phyloP scores from a whole-genome alignment of 2,113 vertebrate species.

The Chionis minor region DNA sequence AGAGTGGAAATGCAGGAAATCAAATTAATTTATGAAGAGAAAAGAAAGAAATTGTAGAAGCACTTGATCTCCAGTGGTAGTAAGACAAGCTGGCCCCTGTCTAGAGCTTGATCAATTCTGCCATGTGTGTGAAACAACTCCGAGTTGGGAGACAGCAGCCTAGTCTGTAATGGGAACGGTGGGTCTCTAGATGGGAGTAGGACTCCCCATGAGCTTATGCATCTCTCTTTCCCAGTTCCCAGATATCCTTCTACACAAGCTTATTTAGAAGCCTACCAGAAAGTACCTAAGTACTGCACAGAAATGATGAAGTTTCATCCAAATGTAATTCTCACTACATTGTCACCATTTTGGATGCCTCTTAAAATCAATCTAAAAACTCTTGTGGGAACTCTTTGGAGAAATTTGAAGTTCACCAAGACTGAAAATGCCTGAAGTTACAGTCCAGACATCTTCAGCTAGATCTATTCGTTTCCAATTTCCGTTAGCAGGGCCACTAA shows the following conservation, averaged over 20 bases:
- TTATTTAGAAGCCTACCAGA: neutral
- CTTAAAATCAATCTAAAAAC: neutral
- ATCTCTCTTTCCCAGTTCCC: neutral
- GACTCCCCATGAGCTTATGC: neutral
- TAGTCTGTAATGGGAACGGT: neutral
- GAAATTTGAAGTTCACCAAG: neutral
- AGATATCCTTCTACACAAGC: neutral
- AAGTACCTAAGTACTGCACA: neutral
- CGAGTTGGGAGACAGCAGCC: neutral
- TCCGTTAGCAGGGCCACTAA: neutral
- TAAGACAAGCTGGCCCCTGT: neutral
- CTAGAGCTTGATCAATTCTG: neutral
- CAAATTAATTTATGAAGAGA: neutral
- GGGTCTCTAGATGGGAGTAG: neutral
- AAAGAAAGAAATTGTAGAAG: neutral
- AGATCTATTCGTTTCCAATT: neutral
- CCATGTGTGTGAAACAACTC: accelerated
- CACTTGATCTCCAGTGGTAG: neutral
- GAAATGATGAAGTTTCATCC: neutral
- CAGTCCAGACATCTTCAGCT: neutral
- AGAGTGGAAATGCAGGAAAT: neutral
- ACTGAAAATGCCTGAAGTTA: neutral
- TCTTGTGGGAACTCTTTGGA: neutral
- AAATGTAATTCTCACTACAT: neutral
- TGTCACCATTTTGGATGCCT: neutral